Evolutionary conservation across 2,888 invertebrate species (phyloP).

Genomic region (Drosophila formosana): DNA sequence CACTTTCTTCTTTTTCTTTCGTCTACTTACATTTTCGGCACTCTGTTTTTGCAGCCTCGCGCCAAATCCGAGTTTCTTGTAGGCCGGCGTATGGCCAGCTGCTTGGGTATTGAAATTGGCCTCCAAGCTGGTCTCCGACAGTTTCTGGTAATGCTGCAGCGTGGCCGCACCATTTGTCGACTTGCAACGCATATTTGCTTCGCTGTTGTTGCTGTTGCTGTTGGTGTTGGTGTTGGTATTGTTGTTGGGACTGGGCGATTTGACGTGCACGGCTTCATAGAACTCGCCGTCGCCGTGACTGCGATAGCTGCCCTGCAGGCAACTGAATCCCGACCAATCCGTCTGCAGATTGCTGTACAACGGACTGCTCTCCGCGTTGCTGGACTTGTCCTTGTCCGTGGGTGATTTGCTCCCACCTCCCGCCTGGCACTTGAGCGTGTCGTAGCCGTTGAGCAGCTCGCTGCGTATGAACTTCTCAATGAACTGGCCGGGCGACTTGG

Average conservation of each 20-base stretch:
- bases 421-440: conserved; percentile 71
- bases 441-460: conserved; percentile 82
- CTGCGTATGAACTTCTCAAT: conserved; percentile 83
- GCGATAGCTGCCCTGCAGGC: conserved; percentile 82
- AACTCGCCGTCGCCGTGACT: conserved; percentile 81
- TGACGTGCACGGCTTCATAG: conserved; percentile 76
- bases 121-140: conserved; percentile 74
- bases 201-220: conserved; percentile 36
- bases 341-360: conserved; percentile 61
- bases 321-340: conserved; percentile 75
- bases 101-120: conserved; percentile 74
- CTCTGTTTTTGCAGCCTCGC: conserved; percentile 57
- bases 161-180: conserved; percentile 66
- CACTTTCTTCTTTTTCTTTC: neutral
- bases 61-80: conserved; percentile 71
- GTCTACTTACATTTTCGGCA: conserved; percentile 55
- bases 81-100: conserved; percentile 65
- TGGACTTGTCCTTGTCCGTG: conserved; percentile 35
- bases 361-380: conserved; percentile 37
- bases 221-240: conserved; percentile 30
- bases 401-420: conserved; percentile 30
- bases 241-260: conserved; percentile 35
- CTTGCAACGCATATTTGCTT: conserved; percentile 69
- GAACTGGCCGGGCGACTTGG: conserved; percentile 81
- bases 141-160: conserved; percentile 77